These are phyloP conservation scores for Cheilosia pagana DNA, from an alignment of 2,888 invertebrate genomes.

Conservation along the genomic window DNA sequence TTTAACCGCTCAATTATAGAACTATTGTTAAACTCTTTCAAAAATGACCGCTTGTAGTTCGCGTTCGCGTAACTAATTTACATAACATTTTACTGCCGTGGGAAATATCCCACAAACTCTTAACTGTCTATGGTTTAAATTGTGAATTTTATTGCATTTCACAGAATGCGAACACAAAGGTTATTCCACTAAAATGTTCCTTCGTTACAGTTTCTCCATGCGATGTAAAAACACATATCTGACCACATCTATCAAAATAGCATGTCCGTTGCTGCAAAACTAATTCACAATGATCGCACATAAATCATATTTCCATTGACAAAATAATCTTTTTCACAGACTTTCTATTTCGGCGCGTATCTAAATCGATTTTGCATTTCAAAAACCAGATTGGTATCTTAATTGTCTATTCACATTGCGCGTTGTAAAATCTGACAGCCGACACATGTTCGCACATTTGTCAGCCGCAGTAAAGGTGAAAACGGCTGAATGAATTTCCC, in stretches of 20 bases:
- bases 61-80: not conserved
- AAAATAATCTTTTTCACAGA: constrained; percentile 33
- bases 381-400: constrained; percentile 22
- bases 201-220: not conserved
- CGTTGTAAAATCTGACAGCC: not conserved
- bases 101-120: not conserved
- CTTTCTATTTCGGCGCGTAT: constrained; percentile 19
- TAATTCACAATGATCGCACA: constrained; percentile 24
- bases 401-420: constrained; percentile 14
- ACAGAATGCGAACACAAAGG: too few relatives aligned
- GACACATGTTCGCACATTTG: constrained; percentile 5
- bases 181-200: not conserved
- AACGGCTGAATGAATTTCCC: constrained; percentile 9
- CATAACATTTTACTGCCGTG: not conserved
- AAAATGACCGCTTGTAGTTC: not conserved
- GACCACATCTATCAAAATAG: constrained; percentile 26
- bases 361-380: constrained; percentile 32
- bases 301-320: constrained; percentile 40
- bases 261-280: constrained; percentile 24
- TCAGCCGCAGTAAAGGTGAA: constrained; percentile 8
- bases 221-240: not conserved
- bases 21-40: too few relatives aligned
- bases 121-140: too few relatives aligned
- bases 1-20: too few relatives aligned
- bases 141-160: too few relatives aligned